Evolutionary conservation across 2,797 vertebrate species (phyloP).

Genomic region (Characodon lateralis): DNA sequence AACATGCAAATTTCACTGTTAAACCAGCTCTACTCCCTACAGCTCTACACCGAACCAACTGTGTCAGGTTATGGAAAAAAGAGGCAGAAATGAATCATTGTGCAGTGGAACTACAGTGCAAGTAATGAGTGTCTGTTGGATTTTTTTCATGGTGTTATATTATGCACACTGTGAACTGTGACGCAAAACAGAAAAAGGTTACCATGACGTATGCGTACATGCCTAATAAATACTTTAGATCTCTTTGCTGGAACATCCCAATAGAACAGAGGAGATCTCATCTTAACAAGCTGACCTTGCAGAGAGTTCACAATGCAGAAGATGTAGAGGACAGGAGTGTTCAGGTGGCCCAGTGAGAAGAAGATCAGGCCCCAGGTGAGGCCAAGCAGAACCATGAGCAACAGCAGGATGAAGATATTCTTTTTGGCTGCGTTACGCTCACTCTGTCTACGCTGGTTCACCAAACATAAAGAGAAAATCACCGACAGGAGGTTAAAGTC

Average conservation of each 20-base stretch:
- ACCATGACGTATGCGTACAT: not conserved
- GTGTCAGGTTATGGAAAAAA: not conserved
- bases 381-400: slow-evolving; percentile 77
- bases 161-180: not conserved
- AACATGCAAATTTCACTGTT: not conserved
- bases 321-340: slow-evolving; percentile 69
- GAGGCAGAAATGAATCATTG: not conserved
- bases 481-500: not conserved
- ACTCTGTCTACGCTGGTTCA: not conserved
- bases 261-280: not conserved
- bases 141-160: not conserved
- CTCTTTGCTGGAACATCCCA: not conserved
- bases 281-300: not conserved
- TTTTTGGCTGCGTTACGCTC: slow-evolving; percentile 59
- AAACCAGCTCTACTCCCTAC: not conserved
- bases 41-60: not conserved
- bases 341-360: slow-evolving; percentile 68
- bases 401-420: slow-evolving; percentile 61
- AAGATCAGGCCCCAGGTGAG: slow-evolving; percentile 79
- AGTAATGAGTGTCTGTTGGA: not conserved
- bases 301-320: slow-evolving; percentile 82
- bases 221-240: not conserved
- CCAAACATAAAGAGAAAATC: not conserved
- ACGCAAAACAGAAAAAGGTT: not conserved
- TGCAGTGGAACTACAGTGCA: not conserved